A percentile compares a stretch with the other conserved stretches of the same genome.
phyloP scores from a whole-genome alignment of 2,888 invertebrate genomes.

The Heliconius erato region DNA sequence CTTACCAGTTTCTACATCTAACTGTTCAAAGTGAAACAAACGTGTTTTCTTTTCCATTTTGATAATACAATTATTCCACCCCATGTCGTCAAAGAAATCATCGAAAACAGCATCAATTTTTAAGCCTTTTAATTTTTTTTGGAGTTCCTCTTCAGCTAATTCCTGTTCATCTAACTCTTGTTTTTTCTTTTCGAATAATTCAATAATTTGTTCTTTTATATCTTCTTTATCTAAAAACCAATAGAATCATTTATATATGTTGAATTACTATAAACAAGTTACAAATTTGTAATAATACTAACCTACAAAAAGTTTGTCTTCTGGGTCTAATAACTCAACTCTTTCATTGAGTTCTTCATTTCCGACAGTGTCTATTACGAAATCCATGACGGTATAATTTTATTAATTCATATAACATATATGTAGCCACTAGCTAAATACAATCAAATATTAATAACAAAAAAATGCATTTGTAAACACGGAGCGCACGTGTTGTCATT shows the following conservation, averaged over 20 bases:
- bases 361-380: constrained; percentile 86
- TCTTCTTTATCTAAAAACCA: constrained; percentile 69
- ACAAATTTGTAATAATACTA: constrained; percentile 57
- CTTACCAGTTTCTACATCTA: constrained; percentile 74
- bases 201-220: constrained; percentile 65
- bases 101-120: constrained; percentile 74
- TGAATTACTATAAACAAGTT: background rate
- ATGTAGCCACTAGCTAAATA: background rate
- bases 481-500: constrained; percentile 24
- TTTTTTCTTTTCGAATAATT: constrained; percentile 73
- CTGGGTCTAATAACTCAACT: constrained; percentile 66
- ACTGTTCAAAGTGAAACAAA: constrained; percentile 75
- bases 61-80: constrained; percentile 69
- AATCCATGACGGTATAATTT: constrained; percentile 75
- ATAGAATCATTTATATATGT: background rate
- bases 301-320: constrained; percentile 76
- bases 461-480: constrained; percentile 26
- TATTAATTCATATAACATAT: background rate
- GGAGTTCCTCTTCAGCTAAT: constrained; percentile 66
- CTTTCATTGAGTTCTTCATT: constrained; percentile 75
- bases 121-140: constrained; percentile 67
- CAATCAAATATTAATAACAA: background rate
- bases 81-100: constrained; percentile 77
- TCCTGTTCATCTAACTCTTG: constrained; percentile 68
- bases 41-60: constrained; percentile 65